Percentiles rank a stretch among this genome's conserved stretches.
These are phyloP conservation scores for Syngnathoides biaculeatus DNA, from an alignment of 2,113 vertebrate species.

Conservation along the genomic window DNA sequence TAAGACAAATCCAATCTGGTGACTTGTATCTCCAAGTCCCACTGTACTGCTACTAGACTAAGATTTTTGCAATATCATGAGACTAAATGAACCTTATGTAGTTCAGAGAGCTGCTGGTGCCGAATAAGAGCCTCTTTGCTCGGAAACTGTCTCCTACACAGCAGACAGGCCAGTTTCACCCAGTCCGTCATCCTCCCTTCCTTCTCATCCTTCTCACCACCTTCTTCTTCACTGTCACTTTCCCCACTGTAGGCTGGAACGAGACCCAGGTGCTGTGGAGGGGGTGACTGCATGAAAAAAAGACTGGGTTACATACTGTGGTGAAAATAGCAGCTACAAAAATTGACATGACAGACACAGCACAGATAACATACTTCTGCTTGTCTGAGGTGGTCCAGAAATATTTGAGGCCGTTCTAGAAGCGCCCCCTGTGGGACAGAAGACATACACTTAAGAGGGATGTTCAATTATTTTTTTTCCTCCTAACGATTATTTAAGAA, in stretches of 20 bases:
- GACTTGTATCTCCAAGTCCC: neutral
- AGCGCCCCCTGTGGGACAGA: constrained; percentile 74
- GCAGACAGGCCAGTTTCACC: constrained; percentile 86
- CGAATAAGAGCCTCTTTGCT: constrained; percentile 87
- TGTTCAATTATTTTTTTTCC: neutral
- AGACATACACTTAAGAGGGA: neutral
- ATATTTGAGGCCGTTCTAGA: constrained; percentile 79
- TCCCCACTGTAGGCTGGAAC: constrained; percentile 84
- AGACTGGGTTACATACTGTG: neutral
- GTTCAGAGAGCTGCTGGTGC: constrained; percentile 88
- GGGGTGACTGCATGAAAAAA: constrained; percentile 48
- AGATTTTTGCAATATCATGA: neutral
- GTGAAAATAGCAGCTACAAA: neutral
- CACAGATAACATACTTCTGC: constrained; percentile 62
- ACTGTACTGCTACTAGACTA: neutral
- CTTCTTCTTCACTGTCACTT: constrained; percentile 84
- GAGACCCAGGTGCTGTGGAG: constrained; percentile 69
- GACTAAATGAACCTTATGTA: constrained; percentile 78
- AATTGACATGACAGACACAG: neutral
- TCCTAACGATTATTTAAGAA: neutral
- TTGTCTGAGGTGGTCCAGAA: constrained; percentile 80
- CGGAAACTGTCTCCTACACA: constrained; percentile 88
- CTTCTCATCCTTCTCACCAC: constrained; percentile 73
- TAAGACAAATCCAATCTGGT: neutral
- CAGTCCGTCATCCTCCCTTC: constrained; percentile 85